Conservation (phyloP, 2,797 vertebrate species). For the Tenualosa ilisha region DNA sequence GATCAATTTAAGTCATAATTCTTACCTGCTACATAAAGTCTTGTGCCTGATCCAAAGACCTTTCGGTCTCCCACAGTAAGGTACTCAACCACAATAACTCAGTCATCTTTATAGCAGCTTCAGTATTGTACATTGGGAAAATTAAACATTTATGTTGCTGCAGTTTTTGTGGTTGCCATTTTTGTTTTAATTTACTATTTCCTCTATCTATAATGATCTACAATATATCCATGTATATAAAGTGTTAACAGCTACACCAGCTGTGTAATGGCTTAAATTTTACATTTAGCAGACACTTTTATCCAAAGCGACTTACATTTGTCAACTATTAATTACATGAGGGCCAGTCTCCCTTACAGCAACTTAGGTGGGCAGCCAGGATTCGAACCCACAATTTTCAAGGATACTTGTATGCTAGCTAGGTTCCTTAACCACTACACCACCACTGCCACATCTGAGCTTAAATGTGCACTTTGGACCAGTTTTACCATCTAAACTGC, state of each 20-base stretch:
- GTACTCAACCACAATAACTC: slow-evolving; percentile 46
- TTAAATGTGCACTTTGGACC: too few species aligned
- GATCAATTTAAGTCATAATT: neutral
- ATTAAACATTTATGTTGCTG: neutral
- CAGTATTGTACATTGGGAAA: neutral
- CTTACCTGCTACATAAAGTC: slow-evolving; percentile 49
- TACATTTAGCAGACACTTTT: too few species aligned
- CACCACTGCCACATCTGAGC: too few species aligned
- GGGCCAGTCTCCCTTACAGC: too few species aligned
- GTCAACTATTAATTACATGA: too few species aligned
- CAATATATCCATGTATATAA: neutral
- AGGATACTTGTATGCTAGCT: too few species aligned
- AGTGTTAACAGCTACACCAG: neutral
- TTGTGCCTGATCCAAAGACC: slow-evolving; percentile 49
- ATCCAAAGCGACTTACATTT: too few species aligned
- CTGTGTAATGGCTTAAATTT: neutral
- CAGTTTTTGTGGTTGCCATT: too few species aligned
- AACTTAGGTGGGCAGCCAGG: too few species aligned
- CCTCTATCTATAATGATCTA: neutral
- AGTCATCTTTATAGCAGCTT: neutral
- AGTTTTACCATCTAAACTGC: neutral
- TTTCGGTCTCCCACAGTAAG: slow-evolving; percentile 49
- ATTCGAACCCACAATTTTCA: too few species aligned
- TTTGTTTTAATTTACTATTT: neutral
- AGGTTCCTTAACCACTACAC: too few species aligned